Evolutionary conservation across 2,113 vertebrate species (phyloP), one percentile per base, ranked within the genome.

Genomic region (Piaya cayana): DNA sequence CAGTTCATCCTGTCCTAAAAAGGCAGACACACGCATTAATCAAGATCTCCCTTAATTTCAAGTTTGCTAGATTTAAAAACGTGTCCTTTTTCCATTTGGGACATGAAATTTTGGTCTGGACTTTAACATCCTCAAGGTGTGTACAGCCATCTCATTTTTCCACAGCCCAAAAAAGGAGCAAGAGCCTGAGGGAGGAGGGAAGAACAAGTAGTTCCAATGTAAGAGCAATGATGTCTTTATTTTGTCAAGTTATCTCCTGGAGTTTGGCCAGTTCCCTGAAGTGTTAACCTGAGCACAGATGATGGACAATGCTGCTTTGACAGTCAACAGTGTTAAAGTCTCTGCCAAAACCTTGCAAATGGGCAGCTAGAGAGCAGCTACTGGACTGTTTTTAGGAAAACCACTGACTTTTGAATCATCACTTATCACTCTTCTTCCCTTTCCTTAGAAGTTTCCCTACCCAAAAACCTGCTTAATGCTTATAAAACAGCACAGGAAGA

Each of bases 1-100:
- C 86, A 80, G 92, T 52, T 90, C 76, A 74, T 88, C 86, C 79
- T 83, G 94, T 90, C 88, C 86, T 26, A 42, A 55, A 34, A 78
- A 65, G 19, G 45, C 36, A 85, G 19, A 84, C 30, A 25, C 12
- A 68, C 9, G 29, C 26, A 55, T 30, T 77, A 65, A 67, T 77
- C 49, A 77, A 52, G 34, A 68, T 74, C 36, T 82, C 39, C 42
- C 21, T 76, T 52, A 39, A 59, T 88, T 90, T 80, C 69, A 70
- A 45, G 25, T 17, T 52, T 85, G 43, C 43, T 47, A 70, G 67
- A 67, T 65, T 59, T 82, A 56, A 86, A 86, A 47, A 9, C 10
- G 15, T 14, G 3, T 17, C 7, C 19, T 27, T 8, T n/a, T 49
- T 17, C 29, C 12, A 37, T 25, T 5, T 47, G 32, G 10, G 19